Base-by-base conservation (phyloP, 35 echinoderm and acorn worm genomes). In the Chiridota heheva region DNA sequence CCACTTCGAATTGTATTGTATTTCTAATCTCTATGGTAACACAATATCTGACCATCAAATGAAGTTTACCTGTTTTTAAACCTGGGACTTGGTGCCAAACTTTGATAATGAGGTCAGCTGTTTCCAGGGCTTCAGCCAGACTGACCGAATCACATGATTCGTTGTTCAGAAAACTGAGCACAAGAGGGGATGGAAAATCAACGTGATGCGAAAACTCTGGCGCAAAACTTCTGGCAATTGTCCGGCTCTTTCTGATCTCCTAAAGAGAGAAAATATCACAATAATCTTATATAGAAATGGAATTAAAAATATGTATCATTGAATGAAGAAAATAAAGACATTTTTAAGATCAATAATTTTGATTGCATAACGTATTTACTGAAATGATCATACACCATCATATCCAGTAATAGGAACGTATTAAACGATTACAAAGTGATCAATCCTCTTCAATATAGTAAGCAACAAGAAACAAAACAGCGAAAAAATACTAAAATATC, bases 41-140 rank as follows among this genome's bases (percentile, higher is more conserved):
- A 4, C 17, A n/a, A 25, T 16, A 25, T 67, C 17, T 67, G 2
- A 0, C 32, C 25, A 25, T 30, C 32, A 15, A n/a, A 24, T 16
- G 32, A 67, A n/a, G 17, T 67, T 44, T 86, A 86, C 82, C 88
- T 84, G 80, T 15, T 91, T 53, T 92, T 31, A 92, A 87, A 15
- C 90, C 90, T 33, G 90, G 95, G 32, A 87, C 89, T 57, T 98
- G 95, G 58, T 98, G 95, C 95, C 95, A 98, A 12, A 98, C 73
- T 63, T 91, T 85, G 10, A 91, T 28, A 28, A 35, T 90, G 25
- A 98, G 71, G 29, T 98, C 95, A 66, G 84, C 89, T 38, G 89
- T 70, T 44, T 98, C 95, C 29, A 98, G 35, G 20, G 87, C 79
- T 63, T 98, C 95, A 66, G 95, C 95, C 59, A 98, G 40, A 40